Base-by-base conservation (phyloP, 1,140 invertebrate genomes). In the Drosophila insularis region DNA sequence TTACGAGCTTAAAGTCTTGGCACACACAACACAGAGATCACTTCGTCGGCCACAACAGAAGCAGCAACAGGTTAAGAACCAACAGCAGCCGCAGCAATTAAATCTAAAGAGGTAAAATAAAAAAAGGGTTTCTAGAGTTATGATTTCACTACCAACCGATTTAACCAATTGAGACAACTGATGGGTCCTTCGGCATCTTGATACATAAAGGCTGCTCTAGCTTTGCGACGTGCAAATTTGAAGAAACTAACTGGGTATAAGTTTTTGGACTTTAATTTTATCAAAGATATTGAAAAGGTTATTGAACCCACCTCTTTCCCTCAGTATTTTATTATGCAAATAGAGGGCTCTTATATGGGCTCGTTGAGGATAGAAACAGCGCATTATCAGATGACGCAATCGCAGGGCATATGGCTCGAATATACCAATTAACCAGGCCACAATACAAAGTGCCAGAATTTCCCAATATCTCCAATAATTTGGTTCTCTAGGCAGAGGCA, bases 401-500 rank as follows among this genome's bases (percentile, higher is more conserved):
- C 97, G 93, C 3, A 98, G 91, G 1, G 95, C 95, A 76, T 97
- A 98, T 0, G 97, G 96, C 91, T 98, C 96, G 5, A 95, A 93
- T 4, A 97, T 70, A 0, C 95, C 92, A 61, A 97, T 93, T 21
- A 96, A 92, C 94, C 96, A 95, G 50, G 94, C 94, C 2, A 96
- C 76, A 0, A 93, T 63, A 35, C 95, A 92, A 11, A 96, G 78
- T 66, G 74, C 82, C 93, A 94, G 89, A 62, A 96, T 96, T 77
- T 95, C 93, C 0, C 92, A 85, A 70, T 96, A 96, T 37, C 93
- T 79, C 43, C 93, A 92, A 37, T 94, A 93, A 89, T 96, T 93
- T 3, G 96, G 96, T 4, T 93, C 92, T 32, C 93, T 91, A 0
- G 96, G 95, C 67, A 94, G 92, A 0, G 95, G 96, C 0, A 97